phyloP scores from a whole-genome alignment of 2,888 invertebrate species.

The Elysia crispata region DNA sequence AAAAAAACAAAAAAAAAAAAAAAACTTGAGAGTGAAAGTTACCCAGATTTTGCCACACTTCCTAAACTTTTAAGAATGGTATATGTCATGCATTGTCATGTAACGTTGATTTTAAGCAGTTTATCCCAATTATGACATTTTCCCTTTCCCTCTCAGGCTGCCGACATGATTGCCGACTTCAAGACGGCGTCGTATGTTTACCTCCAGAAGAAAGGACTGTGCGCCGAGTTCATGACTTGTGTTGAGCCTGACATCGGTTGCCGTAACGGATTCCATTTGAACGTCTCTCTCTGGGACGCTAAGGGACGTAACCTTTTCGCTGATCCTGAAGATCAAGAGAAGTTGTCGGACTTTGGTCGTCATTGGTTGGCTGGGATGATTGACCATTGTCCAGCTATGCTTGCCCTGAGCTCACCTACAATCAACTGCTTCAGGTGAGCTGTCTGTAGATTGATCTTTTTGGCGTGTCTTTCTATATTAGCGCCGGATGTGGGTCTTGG shows the following conservation, averaged over 20 bases:
- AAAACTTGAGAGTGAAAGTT: no score
- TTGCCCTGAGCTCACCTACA: slow-evolving; percentile 51
- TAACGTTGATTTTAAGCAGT: no score
- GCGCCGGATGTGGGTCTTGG: no score
- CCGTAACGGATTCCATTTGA: slow-evolving; percentile 45
- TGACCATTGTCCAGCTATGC: slow-evolving; percentile 49
- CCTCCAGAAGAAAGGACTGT: slow-evolving; percentile 14
- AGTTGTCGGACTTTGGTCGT: slow-evolving; percentile 39
- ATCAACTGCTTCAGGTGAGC: slow-evolving; percentile 51
- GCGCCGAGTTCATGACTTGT: slow-evolving; percentile 43
- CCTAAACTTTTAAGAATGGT: no score
- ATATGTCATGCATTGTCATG: no score
- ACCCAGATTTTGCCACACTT: no score
- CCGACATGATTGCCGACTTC: no score
- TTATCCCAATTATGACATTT: no score
- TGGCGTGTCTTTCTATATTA: no score
- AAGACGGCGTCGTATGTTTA: neutral
- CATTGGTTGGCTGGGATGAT: slow-evolving; percentile 54
- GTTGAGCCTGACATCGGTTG: slow-evolving; percentile 15
- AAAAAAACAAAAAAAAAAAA: no score
- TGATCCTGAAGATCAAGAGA: slow-evolving; percentile 26
- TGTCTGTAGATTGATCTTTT: no score
- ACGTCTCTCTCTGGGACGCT: slow-evolving; percentile 36
- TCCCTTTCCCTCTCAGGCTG: no score
- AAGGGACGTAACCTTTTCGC: slow-evolving; percentile 39